Base-by-base conservation (phyloP, 1,140 invertebrate genomes). In the Sinella curviseta region DNA sequence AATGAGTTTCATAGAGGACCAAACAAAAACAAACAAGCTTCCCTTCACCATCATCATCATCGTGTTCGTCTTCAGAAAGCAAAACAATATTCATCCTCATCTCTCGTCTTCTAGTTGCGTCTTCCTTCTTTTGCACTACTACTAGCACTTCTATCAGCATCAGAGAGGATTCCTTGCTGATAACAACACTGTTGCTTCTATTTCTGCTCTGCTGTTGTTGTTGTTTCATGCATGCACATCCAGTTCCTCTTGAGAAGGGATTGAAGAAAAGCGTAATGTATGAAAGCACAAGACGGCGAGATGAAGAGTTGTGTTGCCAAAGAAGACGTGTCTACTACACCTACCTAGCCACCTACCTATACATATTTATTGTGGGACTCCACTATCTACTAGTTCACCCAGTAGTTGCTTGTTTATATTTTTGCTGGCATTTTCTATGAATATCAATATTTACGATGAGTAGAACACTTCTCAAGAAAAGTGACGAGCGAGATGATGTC, bases 11-110 rank as follows among this genome's bases (percentile, higher is more conserved):
- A 70, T 70, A n/a, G 28, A 70, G 65, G n/a, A 70, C 30, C 65
- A 70, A 70, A 70, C 65, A 70, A 70, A 70, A 70, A 70, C 65
- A 70, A 70, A 70, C 65, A 70, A 70, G 8, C 28, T 70, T 70
- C 65, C 31, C 65, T 31, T 70, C 65, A 70, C 24, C 65, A 70
- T 70, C 65, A 33, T 33, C 65, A 48, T 48, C 39, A 48, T 48
- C 39, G 39, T 48, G 39, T 48, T 8, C 20, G 30, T 31, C 65
- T 70, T 70, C 65, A 70, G 65, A 70, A 70, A 70, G 65, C 26
- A 70, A 70, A 70, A 70, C 65, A 70, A 70, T 70, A 31, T 31
- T 33, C 65, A 3, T 60, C 57, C 12, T 60, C 24, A 17, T 60
- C 57, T 26, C 24, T 17, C 57, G n/a, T n/a, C n/a, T n/a, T n/a